A percentile compares a stretch with the other conserved stretches of the same genome.
phyloP scores from a whole-genome alignment of 2,888 invertebrate species.

The Brassicogethes aeneus region DNA sequence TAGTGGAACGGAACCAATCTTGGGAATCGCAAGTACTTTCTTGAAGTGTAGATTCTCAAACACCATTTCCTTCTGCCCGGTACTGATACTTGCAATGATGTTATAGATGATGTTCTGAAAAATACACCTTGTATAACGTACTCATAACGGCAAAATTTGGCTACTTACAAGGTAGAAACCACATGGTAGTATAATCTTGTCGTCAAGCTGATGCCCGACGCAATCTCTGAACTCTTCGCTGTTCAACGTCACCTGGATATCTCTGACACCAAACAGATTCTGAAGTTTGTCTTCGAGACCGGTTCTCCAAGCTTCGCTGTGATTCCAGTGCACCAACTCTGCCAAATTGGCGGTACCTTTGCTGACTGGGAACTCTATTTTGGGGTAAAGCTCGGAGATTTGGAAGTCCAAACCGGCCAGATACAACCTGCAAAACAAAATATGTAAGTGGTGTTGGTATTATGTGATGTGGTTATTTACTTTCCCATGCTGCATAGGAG shows the following conservation, averaged over 20 bases:
- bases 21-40: conserved; percentile 30
- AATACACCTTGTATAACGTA: conserved; percentile 1
- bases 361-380: conserved; percentile 74
- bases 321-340: conserved; percentile 82
- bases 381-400: conserved; percentile 68
- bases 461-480: conserved; percentile 35
- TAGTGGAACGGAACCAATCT: conserved; percentile 36
- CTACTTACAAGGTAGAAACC: conserved; percentile 32
- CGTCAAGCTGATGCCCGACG: conserved; percentile 33
- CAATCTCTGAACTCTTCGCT: conserved; percentile 40
- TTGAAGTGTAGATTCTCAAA: conserved; percentile 37
- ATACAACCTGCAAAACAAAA: conserved; percentile 54
- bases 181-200: conserved; percentile 30
- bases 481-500: conserved; percentile 57
- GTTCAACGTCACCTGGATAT: conserved; percentile 41
- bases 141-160: conserved; percentile 2
- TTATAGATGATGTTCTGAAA: conserved; percentile 26
- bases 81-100: conserved; percentile 24
- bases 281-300: conserved; percentile 33
- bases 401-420: conserved; percentile 70
- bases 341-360: conserved; percentile 78
- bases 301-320: conserved; percentile 65
- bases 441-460: background rate
- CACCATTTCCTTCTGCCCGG: conserved; percentile 28
- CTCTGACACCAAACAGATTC: conserved; percentile 31